Conservation (phyloP, 2,797 vertebrate genomes). For the Morus bassanus region DNA sequence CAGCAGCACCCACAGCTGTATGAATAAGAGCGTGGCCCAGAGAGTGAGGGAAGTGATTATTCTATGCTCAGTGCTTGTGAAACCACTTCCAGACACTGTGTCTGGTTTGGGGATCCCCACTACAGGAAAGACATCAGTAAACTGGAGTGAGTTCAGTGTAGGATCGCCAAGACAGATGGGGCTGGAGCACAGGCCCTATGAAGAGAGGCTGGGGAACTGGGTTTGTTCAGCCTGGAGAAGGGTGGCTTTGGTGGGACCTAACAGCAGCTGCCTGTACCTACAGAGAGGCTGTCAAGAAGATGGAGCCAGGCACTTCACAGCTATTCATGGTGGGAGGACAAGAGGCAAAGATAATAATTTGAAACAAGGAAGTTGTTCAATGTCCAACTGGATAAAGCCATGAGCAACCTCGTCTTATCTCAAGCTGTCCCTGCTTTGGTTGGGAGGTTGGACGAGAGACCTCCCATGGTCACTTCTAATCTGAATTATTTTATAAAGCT, state of each 20-base stretch:
- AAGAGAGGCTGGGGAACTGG: neutral
- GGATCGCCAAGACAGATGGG: neutral
- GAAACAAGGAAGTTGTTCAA: neutral
- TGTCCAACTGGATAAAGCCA: neutral
- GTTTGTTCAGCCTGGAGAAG: neutral
- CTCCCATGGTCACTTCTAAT: neutral
- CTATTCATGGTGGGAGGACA: neutral
- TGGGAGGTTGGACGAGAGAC: neutral
- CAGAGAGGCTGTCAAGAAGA: neutral
- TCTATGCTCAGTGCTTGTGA: neutral
- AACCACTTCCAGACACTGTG: neutral
- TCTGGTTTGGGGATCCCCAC: neutral
- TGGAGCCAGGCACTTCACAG: neutral
- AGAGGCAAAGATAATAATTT: neutral
- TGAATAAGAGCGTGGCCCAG: neutral
- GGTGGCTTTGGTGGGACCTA: neutral
- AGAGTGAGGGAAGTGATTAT: neutral
- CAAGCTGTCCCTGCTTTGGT: neutral
- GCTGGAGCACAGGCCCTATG: neutral
- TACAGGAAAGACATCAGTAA: neutral
- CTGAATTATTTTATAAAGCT: neutral
- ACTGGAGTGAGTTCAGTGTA: accelerated
- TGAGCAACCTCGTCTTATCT: neutral
- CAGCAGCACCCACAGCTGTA: neutral
- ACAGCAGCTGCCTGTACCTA: neutral